Base-by-base conservation (phyloP, 2,888 invertebrate genomes). In the Protodeltote pygarga region DNA sequence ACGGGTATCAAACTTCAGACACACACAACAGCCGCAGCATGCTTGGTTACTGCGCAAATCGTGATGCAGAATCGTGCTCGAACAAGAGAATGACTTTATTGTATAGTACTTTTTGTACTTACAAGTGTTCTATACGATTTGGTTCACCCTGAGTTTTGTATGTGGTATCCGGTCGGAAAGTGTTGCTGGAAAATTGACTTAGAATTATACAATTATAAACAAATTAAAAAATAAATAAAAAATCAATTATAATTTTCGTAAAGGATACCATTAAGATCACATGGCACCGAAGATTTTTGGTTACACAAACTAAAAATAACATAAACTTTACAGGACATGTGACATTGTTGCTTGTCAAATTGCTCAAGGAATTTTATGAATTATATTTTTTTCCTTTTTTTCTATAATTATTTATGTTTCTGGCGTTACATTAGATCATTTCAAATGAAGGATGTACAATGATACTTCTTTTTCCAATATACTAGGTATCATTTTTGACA, bases 281-380 rank as follows among this genome's bases (percentile, higher is more conserved):
- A 59, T 63, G 42, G 32, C 59, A 72, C 73, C 47, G 40, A 45
- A 21, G 60, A 71, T 75, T 76, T 75, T 48, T 44, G 41, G 17
- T 35, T 42, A 47, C 35, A 63, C 33, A 59, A 51, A 58, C 41
- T 57, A 53, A 57, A 71, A 66, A 62, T 29, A 65, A 65, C 60
- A 65, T 58, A 42, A 23, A n/a, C n/a, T n/a, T n/a, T 55, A 52
- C 50, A 50, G 61, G 50, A 54, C 63, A 49, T 59, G 35, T 58
- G 58, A 67, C 58, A 49, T 49, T 44, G 42, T 23, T 19, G 48
- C 34, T 40, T 61, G 55, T 58, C 60, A 63, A 8, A 4, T 14
- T 17, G 10, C 6, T 38, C n/a, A 14, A 33, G 16, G 19, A 17
- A 38, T 19, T 52, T 33, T 24, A 17, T 24, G 25, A 21, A 19